Percentiles rank a stretch among this genome's conserved stretches.
Conservation (phyloP, 2,797 vertebrate genomes). For the Picus viridis region DNA sequence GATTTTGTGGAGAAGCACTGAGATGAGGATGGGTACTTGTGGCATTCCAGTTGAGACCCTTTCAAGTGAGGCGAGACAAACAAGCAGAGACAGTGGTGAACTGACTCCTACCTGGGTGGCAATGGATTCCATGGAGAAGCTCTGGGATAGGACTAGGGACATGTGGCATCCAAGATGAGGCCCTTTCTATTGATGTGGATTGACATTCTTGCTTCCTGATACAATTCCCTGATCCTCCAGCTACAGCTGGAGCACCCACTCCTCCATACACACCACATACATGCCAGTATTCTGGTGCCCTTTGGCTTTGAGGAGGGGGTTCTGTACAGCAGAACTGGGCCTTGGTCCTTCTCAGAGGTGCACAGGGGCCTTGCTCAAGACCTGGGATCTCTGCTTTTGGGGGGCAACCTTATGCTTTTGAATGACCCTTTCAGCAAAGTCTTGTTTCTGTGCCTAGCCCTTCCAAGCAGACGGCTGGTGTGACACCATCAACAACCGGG, state of each 20-base stretch:
- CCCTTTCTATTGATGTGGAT: background rate
- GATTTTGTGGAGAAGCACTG: background rate
- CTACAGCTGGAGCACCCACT: background rate
- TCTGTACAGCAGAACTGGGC: background rate
- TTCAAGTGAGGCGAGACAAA: background rate
- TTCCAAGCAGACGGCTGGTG: conserved; percentile 98
- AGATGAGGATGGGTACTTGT: background rate
- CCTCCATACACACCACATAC: background rate
- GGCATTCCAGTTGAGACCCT: background rate
- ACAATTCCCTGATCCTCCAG: background rate
- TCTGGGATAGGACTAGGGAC: no score
- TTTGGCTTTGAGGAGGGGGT: background rate
- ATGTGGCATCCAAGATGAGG: background rate
- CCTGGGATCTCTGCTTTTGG: background rate
- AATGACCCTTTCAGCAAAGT: background rate
- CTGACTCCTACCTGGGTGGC: background rate
- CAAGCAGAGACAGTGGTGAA: background rate
- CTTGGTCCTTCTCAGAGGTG: background rate
- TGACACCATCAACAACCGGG: conserved; percentile 97
- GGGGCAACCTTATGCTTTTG: background rate
- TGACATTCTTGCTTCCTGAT: background rate
- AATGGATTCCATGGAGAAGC: background rate
- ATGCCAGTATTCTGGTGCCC: background rate
- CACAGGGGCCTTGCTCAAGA: background rate
- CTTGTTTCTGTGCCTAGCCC: conserved; percentile 78